Conservation (phyloP, 1,140 invertebrate species). For the Drosophila arawakana region DNA sequence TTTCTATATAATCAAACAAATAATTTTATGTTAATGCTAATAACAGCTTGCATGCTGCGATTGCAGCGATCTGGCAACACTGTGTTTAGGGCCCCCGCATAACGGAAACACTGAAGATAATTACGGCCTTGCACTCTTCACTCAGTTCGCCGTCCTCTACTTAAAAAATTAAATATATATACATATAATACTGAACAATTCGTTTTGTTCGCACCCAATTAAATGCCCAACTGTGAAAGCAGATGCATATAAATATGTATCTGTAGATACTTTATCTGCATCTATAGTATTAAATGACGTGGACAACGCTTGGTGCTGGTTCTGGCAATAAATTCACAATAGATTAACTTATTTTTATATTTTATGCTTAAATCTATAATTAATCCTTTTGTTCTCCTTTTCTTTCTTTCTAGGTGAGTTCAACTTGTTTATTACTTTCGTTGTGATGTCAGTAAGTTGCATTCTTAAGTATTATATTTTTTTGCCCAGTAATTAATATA, state of each 20-base stretch:
- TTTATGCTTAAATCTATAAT: conserved; percentile 55
- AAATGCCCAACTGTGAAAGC: conserved; percentile 48
- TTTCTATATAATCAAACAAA: conserved; percentile 50
- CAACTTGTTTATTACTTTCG: background rate
- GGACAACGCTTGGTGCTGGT: conserved; percentile 47
- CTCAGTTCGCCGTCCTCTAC: conserved; percentile 29
- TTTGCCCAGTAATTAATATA: conserved; percentile 12
- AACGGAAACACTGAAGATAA: conserved; percentile 28
- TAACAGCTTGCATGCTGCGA: conserved; percentile 13
- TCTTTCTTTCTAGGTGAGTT: conserved; percentile 72
- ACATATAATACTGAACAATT: background rate
- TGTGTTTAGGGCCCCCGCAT: background rate
- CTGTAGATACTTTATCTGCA: conserved; percentile 20
- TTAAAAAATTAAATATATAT: conserved; percentile 32
- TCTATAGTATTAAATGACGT: conserved; percentile 29
- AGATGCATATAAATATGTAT: conserved; percentile 21
- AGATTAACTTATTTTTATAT: conserved; percentile 13
- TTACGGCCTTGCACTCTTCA: conserved; percentile 29
- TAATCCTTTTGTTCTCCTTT: conserved; percentile 43
- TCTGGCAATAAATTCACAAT: conserved; percentile 29
- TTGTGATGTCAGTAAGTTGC: conserved; percentile 51
- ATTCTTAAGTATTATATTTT: conserved; percentile 4
- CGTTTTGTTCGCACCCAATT: conserved; percentile 68
- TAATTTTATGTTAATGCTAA: conserved; percentile 57
- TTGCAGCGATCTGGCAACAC: conserved; percentile 25